phyloP scores from a whole-genome alignment of 2,113 vertebrate genomes.

The Oreochromis niloticus region DNA sequence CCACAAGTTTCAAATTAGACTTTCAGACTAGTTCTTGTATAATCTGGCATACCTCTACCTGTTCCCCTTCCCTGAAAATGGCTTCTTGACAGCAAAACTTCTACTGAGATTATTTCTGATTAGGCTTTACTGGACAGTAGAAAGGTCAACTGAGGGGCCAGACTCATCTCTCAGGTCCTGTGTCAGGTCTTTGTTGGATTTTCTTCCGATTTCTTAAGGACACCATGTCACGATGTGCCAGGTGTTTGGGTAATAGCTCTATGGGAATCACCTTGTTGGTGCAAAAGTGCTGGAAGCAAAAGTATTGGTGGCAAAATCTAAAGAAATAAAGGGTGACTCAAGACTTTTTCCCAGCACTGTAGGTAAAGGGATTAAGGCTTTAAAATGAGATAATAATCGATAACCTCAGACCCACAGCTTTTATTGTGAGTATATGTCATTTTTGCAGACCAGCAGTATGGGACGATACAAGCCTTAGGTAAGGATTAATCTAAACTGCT shows the following conservation, averaged over 20 bases:
- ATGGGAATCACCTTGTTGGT: neutral
- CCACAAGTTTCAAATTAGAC: neutral
- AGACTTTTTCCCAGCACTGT: neutral
- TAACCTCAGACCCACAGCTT: neutral
- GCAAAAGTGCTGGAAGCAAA: neutral
- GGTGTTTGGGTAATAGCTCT: neutral
- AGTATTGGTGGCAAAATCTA: neutral
- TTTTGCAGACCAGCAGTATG: neutral
- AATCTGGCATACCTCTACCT: neutral
- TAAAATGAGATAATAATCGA: neutral
- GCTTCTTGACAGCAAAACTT: neutral
- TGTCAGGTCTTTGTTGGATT: neutral
- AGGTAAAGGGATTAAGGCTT: neutral
- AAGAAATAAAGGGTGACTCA: neutral
- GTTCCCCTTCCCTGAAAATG: neutral
- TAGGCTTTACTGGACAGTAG: neutral
- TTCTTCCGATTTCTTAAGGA: neutral
- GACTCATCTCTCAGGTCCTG: neutral
- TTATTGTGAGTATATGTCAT: neutral
- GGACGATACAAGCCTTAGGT: neutral
- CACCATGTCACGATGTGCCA: neutral
- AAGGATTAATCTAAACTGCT: neutral
- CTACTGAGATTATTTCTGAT: neutral
- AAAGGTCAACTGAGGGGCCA: no score
- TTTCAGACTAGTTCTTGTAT: neutral